Base-by-base conservation (phyloP, 2,888 invertebrate genomes). In the Pachymerium ferrugineum region DNA sequence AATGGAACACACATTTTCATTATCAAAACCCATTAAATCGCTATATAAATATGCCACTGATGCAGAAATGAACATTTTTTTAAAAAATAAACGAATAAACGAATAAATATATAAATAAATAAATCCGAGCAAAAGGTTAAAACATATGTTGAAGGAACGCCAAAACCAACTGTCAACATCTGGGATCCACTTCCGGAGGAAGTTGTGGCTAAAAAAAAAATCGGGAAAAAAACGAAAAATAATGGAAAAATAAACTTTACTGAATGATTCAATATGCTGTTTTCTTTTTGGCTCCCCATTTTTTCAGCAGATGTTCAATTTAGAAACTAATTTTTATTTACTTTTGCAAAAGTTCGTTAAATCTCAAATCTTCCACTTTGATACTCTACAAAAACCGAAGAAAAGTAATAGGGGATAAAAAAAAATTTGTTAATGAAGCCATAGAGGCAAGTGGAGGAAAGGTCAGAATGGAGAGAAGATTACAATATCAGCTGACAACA, bases 1-100 rank as follows among this genome's bases (percentile, higher is more conserved):
- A 47, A 47, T 47, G n/a, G 47, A 47, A 47, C 47, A n/a, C 16
- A 47, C 22, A 47, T n/a, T 47, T 47, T 47, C 47, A 47, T 38
- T 38, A 38, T n/a, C n/a, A n/a, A 38, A n/a, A n/a, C 3, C 8
- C 12, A n/a, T 38, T n/a, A 38, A 42, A 42, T 8, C 16, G 5
- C 16, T 42, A 4, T 42, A n/a, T 42, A n/a, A n/a, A n/a, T n/a
- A n/a, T n/a, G n/a, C n/a, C n/a, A n/a, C n/a, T n/a, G n/a, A n/a
- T n/a, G n/a, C n/a, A n/a, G n/a, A n/a, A n/a, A n/a, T n/a, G n/a
- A n/a, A n/a, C n/a, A n/a, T n/a, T n/a, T n/a, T n/a, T n/a, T n/a
- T n/a, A n/a, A n/a, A n/a, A n/a, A n/a, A n/a, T n/a, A n/a, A n/a
- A n/a, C n/a, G n/a, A n/a, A n/a, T n/a, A n/a, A n/a, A n/a, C n/a